Evolutionary conservation across 2,797 vertebrate genomes (phyloP).

Genomic region (Balearica regulorum): DNA sequence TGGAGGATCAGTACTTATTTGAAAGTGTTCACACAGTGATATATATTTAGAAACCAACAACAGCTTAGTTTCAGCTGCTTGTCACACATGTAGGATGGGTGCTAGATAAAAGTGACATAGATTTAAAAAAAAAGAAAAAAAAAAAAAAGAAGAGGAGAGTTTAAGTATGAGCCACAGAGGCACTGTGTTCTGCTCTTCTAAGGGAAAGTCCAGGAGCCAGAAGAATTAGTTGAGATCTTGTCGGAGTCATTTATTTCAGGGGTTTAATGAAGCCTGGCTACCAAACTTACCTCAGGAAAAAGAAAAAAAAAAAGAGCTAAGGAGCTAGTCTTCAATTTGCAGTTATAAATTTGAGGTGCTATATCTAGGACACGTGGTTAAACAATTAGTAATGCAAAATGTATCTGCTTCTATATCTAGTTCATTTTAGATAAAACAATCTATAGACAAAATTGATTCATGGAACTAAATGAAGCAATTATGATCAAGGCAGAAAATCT

Average conservation of each 20-base stretch:
- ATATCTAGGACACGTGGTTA: neutral
- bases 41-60: conserved; percentile 55
- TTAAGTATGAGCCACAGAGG: neutral
- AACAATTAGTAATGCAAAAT: neutral
- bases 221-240: neutral
- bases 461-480: neutral
- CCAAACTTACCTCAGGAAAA: neutral
- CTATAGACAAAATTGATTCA: neutral
- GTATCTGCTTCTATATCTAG: neutral
- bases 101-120: conserved; percentile 24
- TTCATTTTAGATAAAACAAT: neutral
- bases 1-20: neutral
- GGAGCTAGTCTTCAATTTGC: neutral
- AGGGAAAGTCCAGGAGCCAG: neutral
- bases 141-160: neutral
- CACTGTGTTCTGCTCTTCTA: neutral
- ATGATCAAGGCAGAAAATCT: neutral
- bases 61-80: conserved; percentile 40
- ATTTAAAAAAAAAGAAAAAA: neutral
- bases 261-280: neutral
- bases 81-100: conserved; percentile 36
- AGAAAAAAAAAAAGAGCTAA: neutral
- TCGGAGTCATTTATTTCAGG: neutral
- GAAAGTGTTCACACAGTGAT: conserved; percentile 26
- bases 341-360: neutral